Conservation (phyloP, 2,113 vertebrate species). For the Leucopternis melanops region DNA sequence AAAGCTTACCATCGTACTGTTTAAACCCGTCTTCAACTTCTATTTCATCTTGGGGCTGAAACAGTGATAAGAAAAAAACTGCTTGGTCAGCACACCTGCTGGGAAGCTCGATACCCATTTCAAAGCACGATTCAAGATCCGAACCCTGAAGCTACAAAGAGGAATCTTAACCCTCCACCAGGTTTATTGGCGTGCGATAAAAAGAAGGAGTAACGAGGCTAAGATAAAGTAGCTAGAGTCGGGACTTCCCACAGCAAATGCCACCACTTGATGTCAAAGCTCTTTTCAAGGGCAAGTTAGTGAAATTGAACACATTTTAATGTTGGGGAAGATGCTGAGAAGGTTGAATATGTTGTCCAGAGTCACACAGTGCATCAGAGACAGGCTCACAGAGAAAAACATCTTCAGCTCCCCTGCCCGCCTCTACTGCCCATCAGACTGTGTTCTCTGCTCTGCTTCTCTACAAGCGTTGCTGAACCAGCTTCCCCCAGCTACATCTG, state of each 20-base stretch:
- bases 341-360: not conserved
- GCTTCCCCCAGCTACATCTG: accelerated
- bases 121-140: not conserved
- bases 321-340: not conserved
- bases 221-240: not conserved
- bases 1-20: slow-evolving; percentile 94
- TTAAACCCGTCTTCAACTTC: slow-evolving; percentile 96
- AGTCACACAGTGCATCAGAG: not conserved
- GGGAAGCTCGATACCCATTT: not conserved
- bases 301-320: not conserved
- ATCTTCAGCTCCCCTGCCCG: not conserved
- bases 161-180: not conserved
- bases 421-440: not conserved
- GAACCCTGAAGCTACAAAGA: not conserved
- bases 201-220: not conserved
- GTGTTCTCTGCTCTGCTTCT: not conserved
- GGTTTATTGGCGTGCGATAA: not conserved
- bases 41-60: slow-evolving; percentile 98
- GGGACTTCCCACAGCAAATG: not conserved
- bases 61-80: slow-evolving; percentile 65
- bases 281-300: not conserved
- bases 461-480: not conserved
- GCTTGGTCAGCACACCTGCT: not conserved
- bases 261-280: not conserved
- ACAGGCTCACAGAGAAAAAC: not conserved